These are phyloP conservation scores for Apamea anceps DNA, from an alignment of 2,888 invertebrate species.

Conservation along the genomic window DNA sequence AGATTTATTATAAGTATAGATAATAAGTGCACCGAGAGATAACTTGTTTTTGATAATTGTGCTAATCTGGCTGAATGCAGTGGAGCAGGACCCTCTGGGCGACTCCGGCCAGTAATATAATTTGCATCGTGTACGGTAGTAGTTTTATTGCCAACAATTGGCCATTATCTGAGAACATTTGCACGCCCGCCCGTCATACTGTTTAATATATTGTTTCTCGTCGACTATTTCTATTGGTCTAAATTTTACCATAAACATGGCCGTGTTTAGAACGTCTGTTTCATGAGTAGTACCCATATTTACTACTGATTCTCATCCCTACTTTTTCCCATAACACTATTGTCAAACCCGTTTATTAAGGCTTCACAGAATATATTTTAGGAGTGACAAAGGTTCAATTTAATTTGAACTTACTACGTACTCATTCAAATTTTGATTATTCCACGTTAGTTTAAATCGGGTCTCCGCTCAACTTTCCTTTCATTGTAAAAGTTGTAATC, in stretches of 20 bases:
- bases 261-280: conserved; percentile 15
- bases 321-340: conserved; percentile 11
- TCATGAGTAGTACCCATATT: conserved; percentile 11
- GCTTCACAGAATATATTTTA: conserved; percentile 44
- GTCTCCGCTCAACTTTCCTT: conserved; percentile 87
- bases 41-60: conserved; percentile 78
- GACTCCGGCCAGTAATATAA: conserved; percentile 76
- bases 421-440: conserved; percentile 88
- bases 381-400: conserved; percentile 75
- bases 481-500: conserved; percentile 90
- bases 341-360: conserved; percentile 33
- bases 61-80: conserved; percentile 72
- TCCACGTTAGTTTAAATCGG: conserved; percentile 87
- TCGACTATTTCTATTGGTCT: conserved; percentile 60
- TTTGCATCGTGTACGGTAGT: conserved; percentile 82
- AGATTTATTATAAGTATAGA: too few species aligned
- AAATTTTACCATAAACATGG: conserved; percentile 45
- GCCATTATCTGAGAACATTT: conserved; percentile 80
- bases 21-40: conserved; percentile 46
- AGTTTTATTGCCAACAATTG: conserved; percentile 84
- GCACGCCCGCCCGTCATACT: conserved; percentile 79
- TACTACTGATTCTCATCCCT: conserved; percentile 13
- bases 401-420: conserved; percentile 83
- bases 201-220: conserved; percentile 77
- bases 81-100: conserved; percentile 72